A percentile compares a stretch with the other conserved stretches of the same genome.
These are phyloP conservation scores for Orestias chungarensis DNA, from an alignment of 2,797 vertebrate species.

Conservation along the genomic window DNA sequence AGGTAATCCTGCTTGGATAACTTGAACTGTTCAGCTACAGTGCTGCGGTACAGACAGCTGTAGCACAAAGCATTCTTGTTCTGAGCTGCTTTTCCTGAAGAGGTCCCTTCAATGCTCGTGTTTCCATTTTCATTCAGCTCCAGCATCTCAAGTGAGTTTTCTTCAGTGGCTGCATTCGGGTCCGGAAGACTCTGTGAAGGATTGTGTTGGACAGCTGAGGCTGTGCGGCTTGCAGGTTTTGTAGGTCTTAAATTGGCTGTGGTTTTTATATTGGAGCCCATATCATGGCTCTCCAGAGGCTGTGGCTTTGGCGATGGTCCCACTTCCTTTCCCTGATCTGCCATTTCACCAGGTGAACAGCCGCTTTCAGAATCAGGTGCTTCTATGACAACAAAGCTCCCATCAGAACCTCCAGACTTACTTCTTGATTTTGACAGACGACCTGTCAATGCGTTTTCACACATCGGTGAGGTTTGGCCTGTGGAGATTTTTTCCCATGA, in stretches of 20 bases:
- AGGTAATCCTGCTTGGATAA: constrained; percentile 82
- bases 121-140: constrained; percentile 17
- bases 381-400: constrained; percentile 50
- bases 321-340: not conserved
- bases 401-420: constrained; percentile 36
- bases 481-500: constrained; percentile 81
- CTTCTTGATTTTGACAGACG: constrained; percentile 36
- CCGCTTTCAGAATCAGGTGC: constrained; percentile 33
- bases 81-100: constrained; percentile 17
- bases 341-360: constrained; percentile 9
- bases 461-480: constrained; percentile 53
- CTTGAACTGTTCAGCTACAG: constrained; percentile 49
- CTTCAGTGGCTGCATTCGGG: constrained; percentile 44
- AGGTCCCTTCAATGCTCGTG: not conserved
- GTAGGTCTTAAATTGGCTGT: constrained; percentile 9
- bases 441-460: constrained; percentile 21
- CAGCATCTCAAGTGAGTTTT: constrained; percentile 70
- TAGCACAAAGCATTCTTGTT: constrained; percentile 51
- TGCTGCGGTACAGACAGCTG: constrained; percentile 54
- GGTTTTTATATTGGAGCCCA: constrained; percentile 57
- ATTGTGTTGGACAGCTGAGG: constrained; percentile 2
- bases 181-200: not conserved
- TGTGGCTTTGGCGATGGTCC: not conserved
- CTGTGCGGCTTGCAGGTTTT: constrained; percentile 6
- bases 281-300: not conserved